phyloP scores from a whole-genome alignment of 1,140 invertebrate genomes.

The Oppia nitens region DNA sequence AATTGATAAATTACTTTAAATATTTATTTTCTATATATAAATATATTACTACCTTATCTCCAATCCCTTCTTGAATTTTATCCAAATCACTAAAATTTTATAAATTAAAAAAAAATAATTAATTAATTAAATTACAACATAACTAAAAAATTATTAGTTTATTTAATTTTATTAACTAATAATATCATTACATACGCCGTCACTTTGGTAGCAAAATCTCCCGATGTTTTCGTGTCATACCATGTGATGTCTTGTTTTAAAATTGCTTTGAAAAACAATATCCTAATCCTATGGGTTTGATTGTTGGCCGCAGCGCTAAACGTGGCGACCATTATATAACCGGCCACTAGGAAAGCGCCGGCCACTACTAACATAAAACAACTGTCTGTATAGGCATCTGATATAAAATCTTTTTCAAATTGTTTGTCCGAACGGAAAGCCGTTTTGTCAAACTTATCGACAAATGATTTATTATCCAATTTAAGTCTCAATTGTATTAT shows the following conservation, averaged over 20 bases:
- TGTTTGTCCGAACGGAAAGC: background rate
- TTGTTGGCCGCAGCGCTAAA: conserved; percentile 15
- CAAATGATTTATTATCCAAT: background rate
- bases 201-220: conserved; percentile 60
- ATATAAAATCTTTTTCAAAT: conserved; percentile 1
- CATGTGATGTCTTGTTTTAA: conserved; percentile 55
- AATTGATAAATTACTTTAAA: too few relatives aligned
- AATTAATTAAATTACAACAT: background rate
- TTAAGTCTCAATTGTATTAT: background rate
- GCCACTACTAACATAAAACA: background rate
- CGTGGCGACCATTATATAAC: background rate
- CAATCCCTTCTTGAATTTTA: conserved; percentile 37
- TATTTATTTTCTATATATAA: too few relatives aligned
- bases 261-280: conserved; percentile 31
- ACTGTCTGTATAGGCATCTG: background rate
- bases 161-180: too few relatives aligned
- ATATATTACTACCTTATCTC: too few relatives aligned
- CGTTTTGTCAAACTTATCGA: background rate
- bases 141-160: too few relatives aligned
- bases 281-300: conserved; percentile 26
- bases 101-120: background rate
- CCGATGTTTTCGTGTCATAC: conserved; percentile 62
- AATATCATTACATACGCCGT: conserved; percentile 34
- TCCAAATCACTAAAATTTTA: conserved; percentile 37
- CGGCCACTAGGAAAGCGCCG: background rate